A percentile compares a stretch with the other conserved stretches of the same genome.
These are phyloP conservation scores for Saiga tatarica DNA, from an alignment of 2,113 vertebrate genomes.

Conservation along the genomic window DNA sequence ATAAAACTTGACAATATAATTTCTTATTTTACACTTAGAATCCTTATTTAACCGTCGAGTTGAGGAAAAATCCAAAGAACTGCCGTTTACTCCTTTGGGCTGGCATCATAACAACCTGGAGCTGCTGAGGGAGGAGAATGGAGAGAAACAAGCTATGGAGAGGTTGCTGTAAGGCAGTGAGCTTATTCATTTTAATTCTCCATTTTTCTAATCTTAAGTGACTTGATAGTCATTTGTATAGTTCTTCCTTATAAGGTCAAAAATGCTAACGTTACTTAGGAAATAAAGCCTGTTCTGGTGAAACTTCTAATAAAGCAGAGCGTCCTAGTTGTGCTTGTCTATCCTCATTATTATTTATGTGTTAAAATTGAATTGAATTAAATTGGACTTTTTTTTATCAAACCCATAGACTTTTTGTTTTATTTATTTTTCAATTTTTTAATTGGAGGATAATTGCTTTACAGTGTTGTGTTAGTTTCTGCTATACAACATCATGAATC, in stretches of 20 bases:
- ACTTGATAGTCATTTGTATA: not conserved
- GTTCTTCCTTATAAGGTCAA: not conserved
- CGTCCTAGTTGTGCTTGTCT: not conserved
- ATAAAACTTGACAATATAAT: not conserved
- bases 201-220: not conserved
- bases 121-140: constrained; percentile 96
- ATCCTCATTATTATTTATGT: not conserved
- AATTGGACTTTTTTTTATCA: not conserved
- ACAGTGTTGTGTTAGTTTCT: not conserved
- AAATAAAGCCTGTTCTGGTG: constrained; percentile 2
- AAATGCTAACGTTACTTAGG: not conserved
- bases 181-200: constrained; percentile 11
- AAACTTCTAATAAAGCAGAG: not conserved
- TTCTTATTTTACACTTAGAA: constrained; percentile 81
- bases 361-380: constrained; percentile 3
- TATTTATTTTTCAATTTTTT: not conserved
- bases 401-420: not conserved
- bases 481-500: not conserved
- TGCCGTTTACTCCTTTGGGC: constrained; percentile 95
- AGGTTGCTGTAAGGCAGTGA: constrained; percentile 92
- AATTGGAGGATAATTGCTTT: not conserved
- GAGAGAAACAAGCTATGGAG: constrained; percentile 99
- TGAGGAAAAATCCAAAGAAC: constrained; percentile 97
- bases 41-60: constrained; percentile 97
- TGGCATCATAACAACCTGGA: constrained; percentile 99